Conservation (phyloP, 2,888 invertebrate genomes). For the Thelaira solivaga region DNA sequence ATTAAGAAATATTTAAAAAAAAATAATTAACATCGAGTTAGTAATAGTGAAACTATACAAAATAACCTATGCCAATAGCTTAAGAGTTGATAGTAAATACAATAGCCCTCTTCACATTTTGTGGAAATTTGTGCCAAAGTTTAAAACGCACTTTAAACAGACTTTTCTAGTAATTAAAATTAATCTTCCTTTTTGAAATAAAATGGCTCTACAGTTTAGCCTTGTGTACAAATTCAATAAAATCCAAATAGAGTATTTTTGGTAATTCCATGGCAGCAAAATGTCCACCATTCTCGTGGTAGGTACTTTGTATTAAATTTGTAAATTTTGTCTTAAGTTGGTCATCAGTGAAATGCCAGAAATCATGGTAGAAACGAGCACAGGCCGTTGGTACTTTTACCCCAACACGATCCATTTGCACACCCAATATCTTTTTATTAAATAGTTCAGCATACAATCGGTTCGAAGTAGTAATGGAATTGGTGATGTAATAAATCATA, state of each 20-base stretch:
- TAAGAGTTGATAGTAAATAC: background rate
- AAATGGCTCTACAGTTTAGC: slow-evolving; percentile 52
- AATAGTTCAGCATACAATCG: slow-evolving; percentile 83
- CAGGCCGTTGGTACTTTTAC: slow-evolving; percentile 84
- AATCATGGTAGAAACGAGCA: slow-evolving; percentile 84
- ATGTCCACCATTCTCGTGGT: slow-evolving; percentile 86
- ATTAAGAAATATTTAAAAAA: too few relatives aligned
- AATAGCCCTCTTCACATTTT: too few relatives aligned
- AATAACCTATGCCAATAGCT: background rate
- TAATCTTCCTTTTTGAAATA: too few relatives aligned
- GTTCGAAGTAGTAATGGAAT: slow-evolving; percentile 84
- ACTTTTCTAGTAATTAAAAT: background rate
- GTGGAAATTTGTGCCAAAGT: too few relatives aligned
- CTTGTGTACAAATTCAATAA: slow-evolving; percentile 80
- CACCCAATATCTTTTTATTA: slow-evolving; percentile 63
- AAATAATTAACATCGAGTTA: too few relatives aligned
- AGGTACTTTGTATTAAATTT: slow-evolving; percentile 83
- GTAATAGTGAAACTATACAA: too few relatives aligned
- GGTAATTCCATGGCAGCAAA: slow-evolving; percentile 92
- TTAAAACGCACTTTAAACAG: slow-evolving; percentile 3
- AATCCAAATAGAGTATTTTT: slow-evolving; percentile 83
- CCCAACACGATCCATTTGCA: slow-evolving; percentile 78
- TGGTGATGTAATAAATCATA: slow-evolving; percentile 88
- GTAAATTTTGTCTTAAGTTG: slow-evolving; percentile 80
- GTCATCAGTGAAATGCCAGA: slow-evolving; percentile 80